Percentiles rank a stretch among this genome's conserved stretches.
Conservation (phyloP, 2,113 vertebrate species). For the Myanophis thanlyinensis region DNA sequence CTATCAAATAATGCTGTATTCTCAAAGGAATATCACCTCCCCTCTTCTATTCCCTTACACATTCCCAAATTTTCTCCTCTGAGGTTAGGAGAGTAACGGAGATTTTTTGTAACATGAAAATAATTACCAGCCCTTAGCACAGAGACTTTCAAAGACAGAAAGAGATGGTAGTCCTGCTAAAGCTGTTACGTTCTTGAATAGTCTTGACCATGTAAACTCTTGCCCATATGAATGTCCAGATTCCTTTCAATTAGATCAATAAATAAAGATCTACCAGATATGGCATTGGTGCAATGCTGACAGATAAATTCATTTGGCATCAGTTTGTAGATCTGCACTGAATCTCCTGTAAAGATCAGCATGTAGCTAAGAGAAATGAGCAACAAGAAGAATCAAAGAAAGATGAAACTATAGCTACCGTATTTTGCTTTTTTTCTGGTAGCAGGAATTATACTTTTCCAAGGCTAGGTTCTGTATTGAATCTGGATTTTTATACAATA, state of each 20-base stretch:
- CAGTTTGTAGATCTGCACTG: neutral
- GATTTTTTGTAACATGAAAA: conserved; percentile 5
- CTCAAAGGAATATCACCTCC: neutral
- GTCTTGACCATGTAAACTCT: neutral
- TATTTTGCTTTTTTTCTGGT: neutral
- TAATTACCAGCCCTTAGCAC: neutral
- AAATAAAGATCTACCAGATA: neutral
- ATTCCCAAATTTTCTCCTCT: neutral
- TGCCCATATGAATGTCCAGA: neutral
- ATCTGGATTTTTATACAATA: neutral
- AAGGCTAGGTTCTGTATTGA: neutral
- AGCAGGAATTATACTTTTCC: neutral
- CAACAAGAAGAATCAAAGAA: neutral
- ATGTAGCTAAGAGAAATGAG: neutral
- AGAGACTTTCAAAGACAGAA: conserved; percentile 7
- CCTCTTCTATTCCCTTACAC: neutral
- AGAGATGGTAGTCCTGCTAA: neutral
- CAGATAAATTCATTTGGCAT: neutral
- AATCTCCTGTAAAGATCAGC: neutral
- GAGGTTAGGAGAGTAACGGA: neutral
- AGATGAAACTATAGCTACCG: neutral
- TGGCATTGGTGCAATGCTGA: neutral
- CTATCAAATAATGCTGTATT: neutral
- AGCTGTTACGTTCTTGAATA: neutral
- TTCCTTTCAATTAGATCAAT: neutral